Evolutionary conservation across 1,140 invertebrate genomes (phyloP).

Genomic region (Drosophila punjabiensis): DNA sequence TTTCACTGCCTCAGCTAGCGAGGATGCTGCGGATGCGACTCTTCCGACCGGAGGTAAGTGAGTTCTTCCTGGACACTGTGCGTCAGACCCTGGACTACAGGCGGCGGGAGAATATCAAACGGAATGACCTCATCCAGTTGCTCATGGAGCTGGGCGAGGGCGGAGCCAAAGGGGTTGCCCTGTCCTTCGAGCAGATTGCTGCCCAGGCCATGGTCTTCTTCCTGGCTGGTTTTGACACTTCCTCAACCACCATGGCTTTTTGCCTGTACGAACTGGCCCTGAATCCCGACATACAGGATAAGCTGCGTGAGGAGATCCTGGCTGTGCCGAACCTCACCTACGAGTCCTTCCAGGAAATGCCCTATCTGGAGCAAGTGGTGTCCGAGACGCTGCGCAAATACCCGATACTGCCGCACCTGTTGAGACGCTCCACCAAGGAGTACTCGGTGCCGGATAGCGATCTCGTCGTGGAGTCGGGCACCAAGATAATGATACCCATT

Average conservation of each 20-base stretch:
- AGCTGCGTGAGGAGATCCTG: slow-evolving; percentile 87
- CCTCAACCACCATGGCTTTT: slow-evolving; percentile 87
- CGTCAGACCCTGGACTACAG: slow-evolving; percentile 61
- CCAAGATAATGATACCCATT: slow-evolving; percentile 84
- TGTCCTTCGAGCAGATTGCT: slow-evolving; percentile 75
- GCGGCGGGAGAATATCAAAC: slow-evolving; percentile 48
- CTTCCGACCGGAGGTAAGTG: slow-evolving; percentile 82
- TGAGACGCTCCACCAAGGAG: slow-evolving; percentile 62
- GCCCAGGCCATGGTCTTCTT: slow-evolving; percentile 85
- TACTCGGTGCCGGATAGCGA: slow-evolving; percentile 64
- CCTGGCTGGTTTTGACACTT: slow-evolving; percentile 89
- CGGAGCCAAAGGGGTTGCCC: slow-evolving; percentile 63
- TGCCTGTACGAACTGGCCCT: slow-evolving; percentile 87
- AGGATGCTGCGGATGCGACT: slow-evolving; percentile 45
- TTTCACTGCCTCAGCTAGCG: slow-evolving; percentile 39
- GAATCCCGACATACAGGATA: slow-evolving; percentile 88
- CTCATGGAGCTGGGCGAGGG: slow-evolving; percentile 86
- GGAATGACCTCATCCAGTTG: slow-evolving; percentile 85
- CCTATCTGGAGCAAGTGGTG: slow-evolving; percentile 86
- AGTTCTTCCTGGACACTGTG: slow-evolving; percentile 85
- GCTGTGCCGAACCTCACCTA: slow-evolving; percentile 86
- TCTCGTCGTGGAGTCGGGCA: slow-evolving; percentile 84
- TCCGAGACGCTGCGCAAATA: slow-evolving; percentile 85
- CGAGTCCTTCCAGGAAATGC: slow-evolving; percentile 86
- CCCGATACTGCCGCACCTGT: slow-evolving; percentile 81